Conservation (phyloP, 2,888 invertebrate genomes). For the Eledone cirrhosa region DNA sequence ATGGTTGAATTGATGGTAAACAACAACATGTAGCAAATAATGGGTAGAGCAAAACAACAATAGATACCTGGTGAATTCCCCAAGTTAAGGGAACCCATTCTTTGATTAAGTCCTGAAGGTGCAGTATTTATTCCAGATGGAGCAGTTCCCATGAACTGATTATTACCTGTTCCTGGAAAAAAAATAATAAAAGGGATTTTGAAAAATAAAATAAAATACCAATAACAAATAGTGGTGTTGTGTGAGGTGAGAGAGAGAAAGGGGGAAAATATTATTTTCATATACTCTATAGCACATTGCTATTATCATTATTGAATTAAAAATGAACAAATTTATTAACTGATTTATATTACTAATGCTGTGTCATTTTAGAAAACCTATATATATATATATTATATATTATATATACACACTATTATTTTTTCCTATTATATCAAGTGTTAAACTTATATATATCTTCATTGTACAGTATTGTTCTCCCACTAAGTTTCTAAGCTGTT, state of each 20-base stretch:
- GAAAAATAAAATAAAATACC: neutral
- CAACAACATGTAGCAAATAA: too few species aligned
- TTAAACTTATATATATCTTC: neutral
- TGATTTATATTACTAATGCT: too few species aligned
- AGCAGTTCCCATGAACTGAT: conserved; percentile 3
- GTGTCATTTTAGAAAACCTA: neutral
- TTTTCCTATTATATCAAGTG: neutral
- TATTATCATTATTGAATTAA: too few species aligned
- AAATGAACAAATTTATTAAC: too few species aligned
- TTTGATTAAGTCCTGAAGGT: conserved; percentile 1
- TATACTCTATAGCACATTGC: too few species aligned
- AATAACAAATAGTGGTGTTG: too few species aligned
- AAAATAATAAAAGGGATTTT: neutral
- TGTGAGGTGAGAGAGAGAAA: too few species aligned
- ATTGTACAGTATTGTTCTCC: neutral
- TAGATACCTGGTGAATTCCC: conserved; percentile 11
- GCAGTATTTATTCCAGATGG: neutral
- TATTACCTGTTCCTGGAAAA: neutral
- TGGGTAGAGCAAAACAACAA: too few species aligned
- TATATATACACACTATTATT: neutral
- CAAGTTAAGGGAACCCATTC: conserved; percentile 21
- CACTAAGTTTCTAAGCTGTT: too few species aligned
- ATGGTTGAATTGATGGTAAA: too few species aligned
- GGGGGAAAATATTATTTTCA: too few species aligned
- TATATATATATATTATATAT: neutral